phyloP scores from a whole-genome alignment of 2,888 invertebrate genomes.

The Mellilla xanthometata region DNA sequence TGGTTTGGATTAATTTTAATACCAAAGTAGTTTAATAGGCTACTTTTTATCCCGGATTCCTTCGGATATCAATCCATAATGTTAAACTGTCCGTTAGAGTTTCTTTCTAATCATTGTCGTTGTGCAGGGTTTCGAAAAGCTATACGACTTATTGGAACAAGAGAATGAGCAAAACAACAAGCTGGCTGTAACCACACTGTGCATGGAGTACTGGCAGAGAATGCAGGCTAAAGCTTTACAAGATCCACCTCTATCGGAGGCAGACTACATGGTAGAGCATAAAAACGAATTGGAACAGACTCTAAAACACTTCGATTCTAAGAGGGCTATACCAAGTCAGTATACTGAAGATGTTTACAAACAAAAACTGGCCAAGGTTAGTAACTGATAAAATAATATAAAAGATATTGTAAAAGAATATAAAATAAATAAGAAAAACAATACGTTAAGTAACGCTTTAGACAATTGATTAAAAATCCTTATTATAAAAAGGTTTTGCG shows the following conservation, averaged over 20 bases:
- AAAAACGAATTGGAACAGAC: neutral
- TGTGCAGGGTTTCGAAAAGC: constrained; percentile 18
- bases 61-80: too few relatives aligned
- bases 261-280: constrained; percentile 6
- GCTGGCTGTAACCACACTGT: constrained; percentile 3
- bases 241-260: neutral
- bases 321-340: constrained; percentile 2
- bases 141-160: constrained; percentile 4
- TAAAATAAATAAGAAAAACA: too few relatives aligned
- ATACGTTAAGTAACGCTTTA: too few relatives aligned
- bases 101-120: too few relatives aligned
- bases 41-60: too few relatives aligned
- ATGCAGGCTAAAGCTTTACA: neutral
- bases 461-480: too few relatives aligned
- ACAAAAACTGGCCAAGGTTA: constrained; percentile 1
- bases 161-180: constrained; percentile 23
- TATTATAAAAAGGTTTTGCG: too few relatives aligned
- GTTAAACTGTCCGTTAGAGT: too few relatives aligned
- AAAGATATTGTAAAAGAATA: neutral
- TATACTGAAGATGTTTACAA: constrained; percentile 14
- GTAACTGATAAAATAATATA: too few relatives aligned
- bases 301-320: constrained; percentile 4
- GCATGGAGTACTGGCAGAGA: constrained; percentile 8
- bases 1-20: too few relatives aligned
- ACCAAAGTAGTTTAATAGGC: too few relatives aligned